phyloP scores from a whole-genome alignment of 2,797 vertebrate genomes.

The Cercopithecus petaurista region DNA sequence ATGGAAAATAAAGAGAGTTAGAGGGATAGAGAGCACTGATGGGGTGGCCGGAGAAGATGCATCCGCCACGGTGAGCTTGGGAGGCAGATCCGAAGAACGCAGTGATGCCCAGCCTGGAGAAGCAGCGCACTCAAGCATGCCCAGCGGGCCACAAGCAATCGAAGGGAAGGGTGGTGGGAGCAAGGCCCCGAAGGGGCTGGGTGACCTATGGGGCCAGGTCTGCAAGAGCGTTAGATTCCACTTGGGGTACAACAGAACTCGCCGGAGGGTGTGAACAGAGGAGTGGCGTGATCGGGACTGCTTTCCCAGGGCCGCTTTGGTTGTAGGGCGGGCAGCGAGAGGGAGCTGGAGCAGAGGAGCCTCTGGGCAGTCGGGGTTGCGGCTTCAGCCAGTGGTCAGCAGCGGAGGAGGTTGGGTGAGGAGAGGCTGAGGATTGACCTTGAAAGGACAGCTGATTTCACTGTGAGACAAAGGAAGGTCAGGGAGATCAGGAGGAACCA shows the following conservation, averaged over 20 bases:
- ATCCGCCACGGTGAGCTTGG: not conserved
- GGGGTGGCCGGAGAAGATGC: fast-evolving
- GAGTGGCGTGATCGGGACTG: fast-evolving
- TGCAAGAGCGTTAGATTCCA: not conserved
- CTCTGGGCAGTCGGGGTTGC: not conserved
- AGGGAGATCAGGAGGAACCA: not conserved
- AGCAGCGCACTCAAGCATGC: not conserved
- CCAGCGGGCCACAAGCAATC: not conserved
- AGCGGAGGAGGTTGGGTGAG: no score
- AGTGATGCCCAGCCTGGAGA: not conserved
- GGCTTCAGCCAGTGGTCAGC: not conserved
- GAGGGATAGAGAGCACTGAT: fast-evolving
- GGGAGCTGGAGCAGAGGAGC: not conserved
- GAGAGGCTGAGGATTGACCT: not conserved
- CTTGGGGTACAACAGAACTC: not conserved
- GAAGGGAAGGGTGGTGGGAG: not conserved
- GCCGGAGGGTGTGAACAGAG: not conserved
- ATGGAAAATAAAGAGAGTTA: not conserved
- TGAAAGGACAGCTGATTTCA: not conserved
- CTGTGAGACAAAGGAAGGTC: not conserved
- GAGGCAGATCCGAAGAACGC: not conserved
- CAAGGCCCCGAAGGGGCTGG: not conserved
- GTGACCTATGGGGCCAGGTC: not conserved
- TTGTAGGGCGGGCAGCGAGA: not conserved
- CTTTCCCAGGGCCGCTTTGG: not conserved